Evolutionary conservation across 1,140 invertebrate genomes (phyloP).

Genomic region (Bathynomus jamesi): DNA sequence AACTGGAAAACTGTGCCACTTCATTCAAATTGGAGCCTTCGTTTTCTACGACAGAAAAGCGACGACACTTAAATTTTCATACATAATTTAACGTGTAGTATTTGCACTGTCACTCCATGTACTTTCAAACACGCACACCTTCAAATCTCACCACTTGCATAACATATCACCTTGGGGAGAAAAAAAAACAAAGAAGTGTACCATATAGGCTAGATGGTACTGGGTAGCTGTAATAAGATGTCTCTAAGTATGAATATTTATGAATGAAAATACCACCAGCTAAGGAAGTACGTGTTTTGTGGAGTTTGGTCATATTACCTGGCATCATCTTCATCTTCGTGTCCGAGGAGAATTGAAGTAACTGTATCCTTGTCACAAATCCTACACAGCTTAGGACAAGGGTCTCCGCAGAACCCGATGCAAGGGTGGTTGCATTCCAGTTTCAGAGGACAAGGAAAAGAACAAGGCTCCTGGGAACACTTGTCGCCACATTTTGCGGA

Average conservation of each 20-base stretch:
- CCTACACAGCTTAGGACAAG: slow-evolving; percentile 46
- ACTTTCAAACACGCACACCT: no score
- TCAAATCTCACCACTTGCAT: no score
- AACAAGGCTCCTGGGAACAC: slow-evolving; percentile 50
- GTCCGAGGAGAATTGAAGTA: slow-evolving; percentile 42
- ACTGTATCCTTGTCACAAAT: slow-evolving; percentile 48
- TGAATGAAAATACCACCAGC: background rate
- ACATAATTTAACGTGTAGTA: background rate
- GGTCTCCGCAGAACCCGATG: slow-evolving; percentile 61
- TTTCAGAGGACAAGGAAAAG: slow-evolving; percentile 45
- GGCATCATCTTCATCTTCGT: background rate
- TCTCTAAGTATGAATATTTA: background rate
- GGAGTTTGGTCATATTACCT: background rate
- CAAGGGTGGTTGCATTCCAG: slow-evolving; percentile 54
- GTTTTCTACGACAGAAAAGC: no score
- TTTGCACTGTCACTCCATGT: background rate
- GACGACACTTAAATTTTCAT: no score
- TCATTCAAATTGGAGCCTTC: no score
- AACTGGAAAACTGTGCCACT: no score
- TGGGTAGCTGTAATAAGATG: no score
- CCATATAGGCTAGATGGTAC: background rate
- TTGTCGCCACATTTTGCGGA: slow-evolving; percentile 50
- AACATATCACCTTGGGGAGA: background rate
- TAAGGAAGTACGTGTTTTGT: background rate
- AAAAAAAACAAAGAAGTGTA: background rate